phyloP scores from a whole-genome alignment of 2,888 invertebrate species.

The Tiphia femorata region DNA sequence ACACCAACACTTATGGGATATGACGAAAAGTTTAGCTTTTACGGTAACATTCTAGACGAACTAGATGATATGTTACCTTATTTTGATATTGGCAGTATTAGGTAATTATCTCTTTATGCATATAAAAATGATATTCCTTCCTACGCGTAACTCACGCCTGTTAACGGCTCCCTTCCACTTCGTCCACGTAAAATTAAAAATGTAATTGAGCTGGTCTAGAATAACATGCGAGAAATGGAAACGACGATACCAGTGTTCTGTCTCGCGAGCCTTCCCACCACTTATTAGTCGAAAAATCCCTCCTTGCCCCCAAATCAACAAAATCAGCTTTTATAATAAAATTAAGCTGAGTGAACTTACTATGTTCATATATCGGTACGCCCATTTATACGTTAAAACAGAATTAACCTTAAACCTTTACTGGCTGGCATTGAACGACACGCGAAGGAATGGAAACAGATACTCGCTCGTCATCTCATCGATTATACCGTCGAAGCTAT shows the following conservation, averaged over 20 bases:
- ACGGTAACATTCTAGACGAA: slow-evolving; percentile 81
- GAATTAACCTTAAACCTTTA: slow-evolving; percentile 80
- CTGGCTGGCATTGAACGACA: slow-evolving; percentile 79
- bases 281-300: background rate
- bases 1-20: slow-evolving; percentile 76
- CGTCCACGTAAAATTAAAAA: background rate
- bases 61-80: slow-evolving; percentile 74
- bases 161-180: background rate
- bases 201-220: no score
- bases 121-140: background rate
- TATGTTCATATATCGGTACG: background rate
- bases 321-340: no score
- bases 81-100: slow-evolving; percentile 78
- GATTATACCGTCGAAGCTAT: slow-evolving; percentile 78
- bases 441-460: slow-evolving; percentile 84
- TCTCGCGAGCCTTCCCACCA: background rate
- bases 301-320: no score
- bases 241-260: no score
- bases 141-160: background rate
- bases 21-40: slow-evolving; percentile 89
- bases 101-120: slow-evolving; percentile 57
- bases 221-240: no score
- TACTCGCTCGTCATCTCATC: slow-evolving; percentile 79
- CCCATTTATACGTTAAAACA: slow-evolving; percentile 22
- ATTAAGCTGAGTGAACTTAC: background rate